A percentile compares a stretch with the other conserved stretches of the same genome.
These are phyloP conservation scores for Tychaedon coryphoeus DNA, from an alignment of 2,113 vertebrate genomes.

Conservation along the genomic window DNA sequence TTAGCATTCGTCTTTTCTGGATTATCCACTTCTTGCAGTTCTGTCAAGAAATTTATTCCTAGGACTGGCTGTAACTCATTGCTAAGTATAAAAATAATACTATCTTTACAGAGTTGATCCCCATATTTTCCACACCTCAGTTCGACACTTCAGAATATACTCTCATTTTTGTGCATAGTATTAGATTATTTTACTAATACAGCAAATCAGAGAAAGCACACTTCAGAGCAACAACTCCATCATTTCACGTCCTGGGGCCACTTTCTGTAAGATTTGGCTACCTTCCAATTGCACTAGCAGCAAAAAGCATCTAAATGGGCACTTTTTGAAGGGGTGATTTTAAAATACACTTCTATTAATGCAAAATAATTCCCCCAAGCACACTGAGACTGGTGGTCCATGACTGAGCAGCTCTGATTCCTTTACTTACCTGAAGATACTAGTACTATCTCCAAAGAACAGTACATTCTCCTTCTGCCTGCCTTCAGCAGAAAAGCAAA, in stretches of 20 bases:
- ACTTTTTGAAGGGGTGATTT: constrained; percentile 25
- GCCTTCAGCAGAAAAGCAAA: constrained; percentile 4
- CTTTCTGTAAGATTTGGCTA: neutral
- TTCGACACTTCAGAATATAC: neutral
- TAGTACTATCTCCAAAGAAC: neutral
- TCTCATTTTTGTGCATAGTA: neutral
- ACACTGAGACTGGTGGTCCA: neutral
- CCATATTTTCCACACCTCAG: neutral
- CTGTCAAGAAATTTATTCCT: neutral
- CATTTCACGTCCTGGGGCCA: neutral
- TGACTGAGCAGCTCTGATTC: neutral
- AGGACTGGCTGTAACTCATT: neutral
- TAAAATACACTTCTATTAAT: constrained; percentile 38
- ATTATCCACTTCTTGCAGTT: neutral
- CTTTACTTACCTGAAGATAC: neutral
- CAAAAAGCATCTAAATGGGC: neutral
- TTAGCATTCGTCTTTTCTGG: neutral
- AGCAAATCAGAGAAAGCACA: neutral
- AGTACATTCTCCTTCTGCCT: neutral
- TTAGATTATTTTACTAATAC: neutral
- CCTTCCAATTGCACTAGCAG: neutral
- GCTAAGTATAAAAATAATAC: neutral
- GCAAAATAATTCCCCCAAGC: neutral
- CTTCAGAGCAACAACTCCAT: neutral
- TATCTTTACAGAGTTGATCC: neutral